Conservation (phyloP, 2,797 vertebrate genomes). For the Siniperca obscura region DNA sequence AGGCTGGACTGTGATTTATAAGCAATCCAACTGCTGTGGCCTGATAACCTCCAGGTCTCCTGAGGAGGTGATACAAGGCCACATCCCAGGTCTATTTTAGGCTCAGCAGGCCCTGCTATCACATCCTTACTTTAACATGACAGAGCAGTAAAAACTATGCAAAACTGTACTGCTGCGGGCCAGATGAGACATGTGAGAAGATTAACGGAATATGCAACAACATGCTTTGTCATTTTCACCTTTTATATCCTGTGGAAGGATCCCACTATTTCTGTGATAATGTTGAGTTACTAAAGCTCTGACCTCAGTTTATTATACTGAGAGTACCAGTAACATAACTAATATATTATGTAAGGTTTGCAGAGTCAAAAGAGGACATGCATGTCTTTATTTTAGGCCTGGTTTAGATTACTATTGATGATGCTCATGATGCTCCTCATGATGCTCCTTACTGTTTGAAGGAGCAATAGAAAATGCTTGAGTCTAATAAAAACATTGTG, state of each 20-base stretch:
- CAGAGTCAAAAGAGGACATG: neutral
- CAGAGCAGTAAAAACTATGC: neutral
- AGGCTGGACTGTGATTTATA: constrained; percentile 54
- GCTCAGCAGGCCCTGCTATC: neutral
- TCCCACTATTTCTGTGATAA: neutral
- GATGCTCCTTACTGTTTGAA: neutral
- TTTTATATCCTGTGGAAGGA: neutral
- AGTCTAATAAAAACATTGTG: neutral
- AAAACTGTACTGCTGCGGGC: neutral
- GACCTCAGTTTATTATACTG: neutral
- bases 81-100: constrained; percentile 20
- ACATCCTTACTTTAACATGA: constrained; percentile 5
- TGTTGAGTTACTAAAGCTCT: neutral
- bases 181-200: constrained; percentile 36
- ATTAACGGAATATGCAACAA: neutral
- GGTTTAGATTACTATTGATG: neutral
- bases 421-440: neutral
- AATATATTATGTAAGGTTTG: neutral
- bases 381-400: neutral
- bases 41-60: constrained; percentile 66
- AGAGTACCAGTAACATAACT: no score
- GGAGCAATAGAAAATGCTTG: no score
- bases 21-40: constrained; percentile 38
- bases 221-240: constrained; percentile 16
- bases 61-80: neutral